Evolutionary conservation across 2,113 vertebrate species (phyloP).

Genomic region (Xiphophorus maculatus): DNA sequence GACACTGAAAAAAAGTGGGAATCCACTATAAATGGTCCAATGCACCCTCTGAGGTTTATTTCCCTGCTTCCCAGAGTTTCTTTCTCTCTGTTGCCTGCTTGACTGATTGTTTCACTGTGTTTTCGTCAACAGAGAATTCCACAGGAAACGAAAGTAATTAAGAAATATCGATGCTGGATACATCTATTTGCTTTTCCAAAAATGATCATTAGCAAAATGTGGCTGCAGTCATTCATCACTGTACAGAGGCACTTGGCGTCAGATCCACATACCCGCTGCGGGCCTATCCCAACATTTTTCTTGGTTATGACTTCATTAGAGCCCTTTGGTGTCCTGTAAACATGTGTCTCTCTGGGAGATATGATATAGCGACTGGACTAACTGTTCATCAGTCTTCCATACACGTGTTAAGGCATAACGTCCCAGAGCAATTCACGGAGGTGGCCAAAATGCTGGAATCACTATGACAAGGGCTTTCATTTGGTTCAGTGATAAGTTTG

Average conservation of each 20-base stretch:
- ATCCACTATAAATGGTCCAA: conserved; percentile 56
- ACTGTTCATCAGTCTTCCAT: conserved; percentile 59
- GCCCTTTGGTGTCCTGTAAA: conserved; percentile 69
- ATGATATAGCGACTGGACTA: conserved; percentile 55
- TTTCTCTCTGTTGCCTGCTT: conserved; percentile 43
- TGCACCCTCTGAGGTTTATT: conserved; percentile 50
- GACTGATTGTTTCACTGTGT: conserved; percentile 67
- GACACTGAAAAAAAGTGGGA: conserved; percentile 42
- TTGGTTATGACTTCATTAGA: conserved; percentile 69
- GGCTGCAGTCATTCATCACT: conserved; percentile 74
- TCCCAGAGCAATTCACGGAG: conserved; percentile 22
- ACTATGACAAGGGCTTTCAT: conserved; percentile 20
- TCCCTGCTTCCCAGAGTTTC: conserved; percentile 45
- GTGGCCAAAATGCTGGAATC: conserved; percentile 25
- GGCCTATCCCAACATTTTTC: conserved; percentile 68
- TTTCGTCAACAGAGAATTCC: conserved; percentile 76
- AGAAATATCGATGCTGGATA: conserved; percentile 78
- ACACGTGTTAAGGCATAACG: conserved; percentile 38
- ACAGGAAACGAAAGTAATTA: conserved; percentile 79
- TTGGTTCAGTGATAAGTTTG: conserved; percentile 31
- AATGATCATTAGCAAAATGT: conserved; percentile 74
- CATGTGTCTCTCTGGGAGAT: conserved; percentile 65
- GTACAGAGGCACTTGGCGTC: conserved; percentile 68
- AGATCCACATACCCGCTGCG: conserved; percentile 36
- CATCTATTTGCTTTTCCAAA: conserved; percentile 80